A percentile compares a stretch with the other conserved stretches of the same genome.
Evolutionary conservation across 2,888 invertebrate species (phyloP).

Genomic region (Xestobium rufovillosum): DNA sequence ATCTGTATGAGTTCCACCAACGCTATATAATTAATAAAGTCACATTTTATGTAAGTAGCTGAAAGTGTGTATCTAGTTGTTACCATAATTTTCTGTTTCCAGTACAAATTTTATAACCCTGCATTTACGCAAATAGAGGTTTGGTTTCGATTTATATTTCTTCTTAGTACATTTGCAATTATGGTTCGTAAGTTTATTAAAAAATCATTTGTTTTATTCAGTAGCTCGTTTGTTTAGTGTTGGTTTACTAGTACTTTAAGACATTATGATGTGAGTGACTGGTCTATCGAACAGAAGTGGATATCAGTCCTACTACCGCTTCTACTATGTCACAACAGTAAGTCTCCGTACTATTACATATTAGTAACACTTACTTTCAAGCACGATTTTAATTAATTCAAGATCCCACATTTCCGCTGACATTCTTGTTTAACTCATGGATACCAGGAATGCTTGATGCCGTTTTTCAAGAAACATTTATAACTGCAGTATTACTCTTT

Average conservation of each 20-base stretch:
- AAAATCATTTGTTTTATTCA: no score
- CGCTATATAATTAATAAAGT: conserved; percentile 78
- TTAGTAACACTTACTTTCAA: background rate
- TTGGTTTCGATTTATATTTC: conserved; percentile 92
- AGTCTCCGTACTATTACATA: conserved; percentile 36
- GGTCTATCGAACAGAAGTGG: conserved; percentile 99
- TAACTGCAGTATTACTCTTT: conserved; percentile 80
- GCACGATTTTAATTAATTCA: conserved; percentile 30
- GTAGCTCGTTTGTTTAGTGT: conserved; percentile 67
- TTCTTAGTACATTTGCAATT: background rate
- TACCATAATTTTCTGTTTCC: conserved; percentile 38
- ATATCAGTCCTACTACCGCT: conserved; percentile 80
- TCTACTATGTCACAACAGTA: conserved; percentile 86
- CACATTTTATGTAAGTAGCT: conserved; percentile 70
- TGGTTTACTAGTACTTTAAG: conserved; percentile 87
- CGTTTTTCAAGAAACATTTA: conserved; percentile 81
- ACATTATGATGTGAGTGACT: conserved; percentile 81
- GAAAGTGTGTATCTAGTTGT: conserved; percentile 5
- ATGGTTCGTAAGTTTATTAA: conserved; percentile 1
- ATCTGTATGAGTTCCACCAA: conserved; percentile 75
- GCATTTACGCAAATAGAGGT: conserved; percentile 95
- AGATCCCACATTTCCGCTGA: conserved; percentile 93
- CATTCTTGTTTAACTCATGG: conserved; percentile 82
- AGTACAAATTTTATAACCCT: conserved; percentile 96
- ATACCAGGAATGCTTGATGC: conserved; percentile 90